Evolutionary conservation across 2,797 vertebrate genomes (phyloP), one percentile per base, ranked within the genome.

Genomic region (Amphiprion clarkii): DNA sequence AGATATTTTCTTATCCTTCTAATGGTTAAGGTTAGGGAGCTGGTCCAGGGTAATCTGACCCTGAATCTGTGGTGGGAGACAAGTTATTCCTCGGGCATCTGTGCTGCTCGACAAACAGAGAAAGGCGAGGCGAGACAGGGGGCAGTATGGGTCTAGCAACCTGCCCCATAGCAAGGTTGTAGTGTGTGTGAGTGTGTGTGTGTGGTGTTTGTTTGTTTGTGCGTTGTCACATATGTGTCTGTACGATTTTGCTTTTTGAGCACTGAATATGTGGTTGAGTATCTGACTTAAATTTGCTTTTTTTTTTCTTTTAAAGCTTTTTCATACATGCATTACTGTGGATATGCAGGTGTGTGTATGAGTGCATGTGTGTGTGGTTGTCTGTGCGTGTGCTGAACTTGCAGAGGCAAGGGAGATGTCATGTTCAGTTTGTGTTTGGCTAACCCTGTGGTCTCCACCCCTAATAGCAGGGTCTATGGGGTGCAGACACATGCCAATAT

Each of bases 381-480:
- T 39, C 33, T 36, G 51, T 44, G 42, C 46, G 12, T 64, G 63
- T 79, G 78, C 76, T 0, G 6, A 74, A 93, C 91, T 83, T 31
- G 75, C 77, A 76, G 80, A 90, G 90, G 78, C 87, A 76, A 92
- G 89, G 87, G 90, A 95, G 88, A 96, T 92, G 95, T 92, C 94
- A 95, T 95, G 94, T 94, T 94, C 94, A 93, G 88, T 96, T 96
- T 95, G 94, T 92, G 94, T 94, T 93, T 94, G 92, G 90, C 94
- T 95, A 95, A 95, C 92, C 87, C 88, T 84, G 82, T 92, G 91
- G 92, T 95, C 94, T 95, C 93, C 92, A 92, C 83, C 92, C 90
- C 88, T 93, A 93, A 92, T 93, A 92, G 92, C 88, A 84, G 89
- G 89, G 92, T 93, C 95, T 93, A 94, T 93, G 88, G 93, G 93